A percentile compares a stretch with the other conserved stretches of the same genome.
Conservation (phyloP, 2,888 invertebrate genomes). For the Schizotus pectinicornis region DNA sequence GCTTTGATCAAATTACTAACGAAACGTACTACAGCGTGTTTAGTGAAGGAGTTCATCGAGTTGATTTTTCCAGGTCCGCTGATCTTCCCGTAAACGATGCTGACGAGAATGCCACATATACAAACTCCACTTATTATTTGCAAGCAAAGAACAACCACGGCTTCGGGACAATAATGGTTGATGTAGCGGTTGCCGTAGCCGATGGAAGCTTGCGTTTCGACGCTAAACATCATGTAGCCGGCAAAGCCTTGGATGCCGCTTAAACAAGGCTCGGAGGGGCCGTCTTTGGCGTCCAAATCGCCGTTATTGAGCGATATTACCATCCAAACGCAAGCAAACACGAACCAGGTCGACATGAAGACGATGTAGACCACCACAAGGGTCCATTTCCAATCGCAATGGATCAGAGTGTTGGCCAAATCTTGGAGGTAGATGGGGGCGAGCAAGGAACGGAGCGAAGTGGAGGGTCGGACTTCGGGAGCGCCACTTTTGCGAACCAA, state of each 20-base stretch:
- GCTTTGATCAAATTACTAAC: neutral
- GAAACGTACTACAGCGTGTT: constrained; percentile 67
- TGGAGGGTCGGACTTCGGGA: no score
- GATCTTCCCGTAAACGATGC: constrained; percentile 69
- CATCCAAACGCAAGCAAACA: constrained; percentile 82
- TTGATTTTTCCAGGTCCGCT: constrained; percentile 60
- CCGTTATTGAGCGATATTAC: constrained; percentile 77
- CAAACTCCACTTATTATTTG: constrained; percentile 73
- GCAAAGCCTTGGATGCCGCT: constrained; percentile 68
- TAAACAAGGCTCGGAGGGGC: constrained; percentile 52
- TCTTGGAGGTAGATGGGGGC: constrained; percentile 56
- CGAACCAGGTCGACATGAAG: constrained; percentile 77
- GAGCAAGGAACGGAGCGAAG: neutral
- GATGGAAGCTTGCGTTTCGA: constrained; percentile 82
- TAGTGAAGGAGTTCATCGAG: constrained; percentile 69
- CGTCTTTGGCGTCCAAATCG: constrained; percentile 69
- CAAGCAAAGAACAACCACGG: constrained; percentile 79
- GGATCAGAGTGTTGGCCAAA: constrained; percentile 69
- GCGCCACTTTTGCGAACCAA: no score
- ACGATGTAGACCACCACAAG: constrained; percentile 67
- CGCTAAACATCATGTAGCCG: constrained; percentile 78
- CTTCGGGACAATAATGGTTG: constrained; percentile 81
- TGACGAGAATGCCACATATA: constrained; percentile 55
- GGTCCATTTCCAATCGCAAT: constrained; percentile 77
- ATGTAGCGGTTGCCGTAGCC: constrained; percentile 85